These are phyloP conservation scores for Pangasius mekongensis DNA, from an alignment of 2,797 vertebrate species.

Conservation along the genomic window DNA sequence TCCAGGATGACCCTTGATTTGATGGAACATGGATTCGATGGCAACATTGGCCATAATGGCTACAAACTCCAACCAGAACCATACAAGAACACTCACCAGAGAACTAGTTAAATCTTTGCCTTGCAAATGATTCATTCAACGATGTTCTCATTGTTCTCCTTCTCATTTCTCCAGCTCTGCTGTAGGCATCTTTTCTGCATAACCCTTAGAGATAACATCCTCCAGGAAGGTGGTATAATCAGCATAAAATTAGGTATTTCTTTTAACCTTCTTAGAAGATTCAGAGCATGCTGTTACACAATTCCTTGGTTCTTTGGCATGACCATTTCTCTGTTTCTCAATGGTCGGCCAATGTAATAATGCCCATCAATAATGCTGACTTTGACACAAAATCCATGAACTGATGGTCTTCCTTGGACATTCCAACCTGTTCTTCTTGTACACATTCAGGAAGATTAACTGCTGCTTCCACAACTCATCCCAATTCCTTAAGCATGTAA, in stretches of 20 bases:
- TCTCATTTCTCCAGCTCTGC: background rate
- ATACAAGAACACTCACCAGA: background rate
- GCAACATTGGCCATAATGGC: constrained; percentile 24
- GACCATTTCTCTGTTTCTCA: no score
- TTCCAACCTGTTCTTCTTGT: background rate
- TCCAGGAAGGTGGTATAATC: background rate
- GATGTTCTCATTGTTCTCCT: background rate
- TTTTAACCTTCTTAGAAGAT: background rate
- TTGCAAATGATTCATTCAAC: background rate
- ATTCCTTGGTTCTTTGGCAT: no score
- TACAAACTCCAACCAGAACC: background rate
- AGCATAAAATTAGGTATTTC: background rate
- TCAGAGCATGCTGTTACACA: no score
- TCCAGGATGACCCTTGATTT: background rate
- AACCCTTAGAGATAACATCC: background rate
- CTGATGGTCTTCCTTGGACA: constrained; percentile 21
- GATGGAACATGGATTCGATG: constrained; percentile 35
- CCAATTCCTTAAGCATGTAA: background rate
- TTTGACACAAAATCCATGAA: background rate
- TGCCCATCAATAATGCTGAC: no score
- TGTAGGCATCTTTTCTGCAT: background rate
- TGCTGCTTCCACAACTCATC: background rate
- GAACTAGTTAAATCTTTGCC: background rate
- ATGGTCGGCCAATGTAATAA: no score
- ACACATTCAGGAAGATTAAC: background rate